A percentile compares a stretch with the other conserved stretches of the same genome.
Conservation (phyloP, 1,140 invertebrate genomes). For the Lordiphosa mommai region DNA sequence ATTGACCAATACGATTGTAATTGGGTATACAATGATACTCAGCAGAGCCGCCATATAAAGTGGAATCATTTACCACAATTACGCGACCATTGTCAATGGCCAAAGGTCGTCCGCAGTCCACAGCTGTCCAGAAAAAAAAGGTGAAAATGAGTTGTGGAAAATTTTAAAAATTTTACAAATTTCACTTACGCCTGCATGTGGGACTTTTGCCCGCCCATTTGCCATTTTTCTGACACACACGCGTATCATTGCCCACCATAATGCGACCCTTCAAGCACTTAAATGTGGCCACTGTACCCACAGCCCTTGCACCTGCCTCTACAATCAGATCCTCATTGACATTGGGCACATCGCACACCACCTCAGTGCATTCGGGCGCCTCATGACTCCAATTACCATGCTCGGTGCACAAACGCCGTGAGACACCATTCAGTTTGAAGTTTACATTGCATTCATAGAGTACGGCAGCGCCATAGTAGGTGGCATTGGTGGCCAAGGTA, state of each 20-base stretch:
- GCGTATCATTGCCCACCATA: conserved; percentile 89
- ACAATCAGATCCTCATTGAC: conserved; percentile 82
- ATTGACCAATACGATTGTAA: conserved; percentile 89
- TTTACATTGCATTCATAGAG: conserved; percentile 92
- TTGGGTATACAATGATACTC: conserved; percentile 94
- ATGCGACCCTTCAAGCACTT: conserved; percentile 89
- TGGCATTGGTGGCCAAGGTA: conserved; percentile 89
- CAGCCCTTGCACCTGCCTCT: conserved; percentile 78
- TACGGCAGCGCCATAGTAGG: conserved; percentile 91
- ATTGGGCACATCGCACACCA: conserved; percentile 87
- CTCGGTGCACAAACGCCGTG: conserved; percentile 89
- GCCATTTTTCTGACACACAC: conserved; percentile 88
- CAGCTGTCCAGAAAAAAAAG: conserved; percentile 80
- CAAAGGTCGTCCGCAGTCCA: conserved; percentile 90
- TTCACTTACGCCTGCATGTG: conserved; percentile 88
- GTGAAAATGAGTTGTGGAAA: no score
- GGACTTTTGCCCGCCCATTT: conserved; percentile 90
- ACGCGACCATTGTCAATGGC: conserved; percentile 91
- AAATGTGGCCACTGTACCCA: conserved; percentile 89
- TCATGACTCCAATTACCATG: conserved; percentile 93
- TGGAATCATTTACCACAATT: conserved; percentile 91
- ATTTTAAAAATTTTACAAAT: not conserved
- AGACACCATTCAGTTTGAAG: conserved; percentile 90
- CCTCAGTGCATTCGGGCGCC: conserved; percentile 89
- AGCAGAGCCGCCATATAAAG: conserved; percentile 88